Evolutionary conservation across 2,113 vertebrate species (phyloP).

Genomic region (Oreochromis tanganicae): DNA sequence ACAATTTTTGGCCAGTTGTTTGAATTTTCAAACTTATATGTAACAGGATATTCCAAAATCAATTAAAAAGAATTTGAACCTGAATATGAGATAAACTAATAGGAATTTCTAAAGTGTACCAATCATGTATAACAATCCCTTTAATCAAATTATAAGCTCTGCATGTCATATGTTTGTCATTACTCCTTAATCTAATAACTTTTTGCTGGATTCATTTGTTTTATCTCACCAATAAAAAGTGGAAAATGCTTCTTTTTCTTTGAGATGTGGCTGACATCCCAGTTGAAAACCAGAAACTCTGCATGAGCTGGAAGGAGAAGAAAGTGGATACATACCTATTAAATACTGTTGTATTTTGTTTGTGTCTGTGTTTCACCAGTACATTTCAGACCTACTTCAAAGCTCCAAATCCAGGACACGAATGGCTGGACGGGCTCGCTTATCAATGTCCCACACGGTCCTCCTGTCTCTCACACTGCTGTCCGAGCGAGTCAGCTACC

Average conservation of each 20-base stretch:
- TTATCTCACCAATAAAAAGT: not conserved
- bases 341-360: not conserved
- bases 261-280: not conserved
- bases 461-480: constrained; percentile 72
- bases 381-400: constrained; percentile 65
- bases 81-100: not conserved
- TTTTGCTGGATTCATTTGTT: not conserved
- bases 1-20: not conserved
- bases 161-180: accelerated
- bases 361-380: constrained; percentile 28
- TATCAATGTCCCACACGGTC: constrained; percentile 68
- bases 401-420: constrained; percentile 51
- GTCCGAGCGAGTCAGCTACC: constrained; percentile 66
- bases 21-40: not conserved
- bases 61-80: not conserved
- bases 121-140: not conserved
- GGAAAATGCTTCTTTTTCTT: not conserved
- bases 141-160: not conserved
- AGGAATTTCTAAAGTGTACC: not conserved
- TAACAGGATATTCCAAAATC: not conserved
- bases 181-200: not conserved
- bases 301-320: not conserved
- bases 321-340: not conserved
- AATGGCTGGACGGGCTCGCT: constrained; percentile 63
- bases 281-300: not conserved